Evolutionary conservation across 2,797 vertebrate genomes (phyloP), one percentile per base, ranked within the genome.

Genomic region (Thalassophryne amazonica): DNA sequence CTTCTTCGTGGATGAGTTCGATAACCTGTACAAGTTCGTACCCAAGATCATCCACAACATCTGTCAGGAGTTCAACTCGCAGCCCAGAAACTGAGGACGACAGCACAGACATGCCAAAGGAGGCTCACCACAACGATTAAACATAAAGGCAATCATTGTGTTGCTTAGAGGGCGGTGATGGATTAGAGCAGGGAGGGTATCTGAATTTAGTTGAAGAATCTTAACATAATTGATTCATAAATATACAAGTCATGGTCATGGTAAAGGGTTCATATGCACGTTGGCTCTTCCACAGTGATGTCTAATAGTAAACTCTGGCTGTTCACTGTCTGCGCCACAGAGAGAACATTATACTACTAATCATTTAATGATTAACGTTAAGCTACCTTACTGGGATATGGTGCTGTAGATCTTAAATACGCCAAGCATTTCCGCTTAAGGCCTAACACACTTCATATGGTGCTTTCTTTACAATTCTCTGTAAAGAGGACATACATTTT

Each of bases 1-100:
- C 54, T 98, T 98, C 89, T 99, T 99, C 0, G 95, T 98, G 66
- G 96, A 99, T 3, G 97, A 99, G 74, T 99, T 99, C 36, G 96
- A 99, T 86, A 90, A 91, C 81, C 94, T 99, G 39, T 92, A 97
- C 84, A 91, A 83, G 57, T 91, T 88, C 2, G 95, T 98, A 13
- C 78, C 94, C 36, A 94, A 87, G 73, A 93, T 99, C 70, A 92
- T 98, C 70, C 84, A 91, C 88, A 99, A 98, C 83, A 98, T 99
- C 84, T 99, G 97, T 80, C 92, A 91, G 61, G 97, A 99, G 78
- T 99, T 98, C 86, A 99, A 99, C 84, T 95, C 95, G 7, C 97
- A 95, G 83, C 97, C 97, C 31, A 90, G 94, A 65, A 98, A 99
- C 87, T 99, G 88, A 96, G 22, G 55, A 30, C 36, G 18, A 16